A percentile compares a stretch with the other conserved stretches of the same genome.
These are phyloP conservation scores for Leptinotarsa tumamoca DNA, from an alignment of 2,888 invertebrate genomes.

Conservation along the genomic window DNA sequence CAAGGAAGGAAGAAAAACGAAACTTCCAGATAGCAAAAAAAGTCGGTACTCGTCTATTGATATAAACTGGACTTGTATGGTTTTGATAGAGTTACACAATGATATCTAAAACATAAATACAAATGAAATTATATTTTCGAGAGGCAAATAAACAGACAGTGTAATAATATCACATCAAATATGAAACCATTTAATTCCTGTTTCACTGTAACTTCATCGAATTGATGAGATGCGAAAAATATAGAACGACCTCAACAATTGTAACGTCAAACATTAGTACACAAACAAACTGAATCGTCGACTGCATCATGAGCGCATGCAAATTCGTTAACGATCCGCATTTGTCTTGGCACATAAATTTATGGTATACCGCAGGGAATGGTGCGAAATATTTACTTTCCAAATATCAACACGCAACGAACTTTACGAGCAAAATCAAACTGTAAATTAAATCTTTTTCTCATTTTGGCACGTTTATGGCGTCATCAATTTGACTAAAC, in stretches of 20 bases:
- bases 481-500: constrained; percentile 50
- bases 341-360: constrained; percentile 40
- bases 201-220: background rate
- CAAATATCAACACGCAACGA: constrained; percentile 51
- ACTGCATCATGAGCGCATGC: constrained; percentile 14
- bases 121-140: too few relatives aligned
- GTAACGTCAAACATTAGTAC: background rate
- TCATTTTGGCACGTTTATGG: constrained; percentile 50
- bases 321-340: constrained; percentile 25
- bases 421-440: constrained; percentile 47
- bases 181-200: background rate
- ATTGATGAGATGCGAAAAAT: background rate
- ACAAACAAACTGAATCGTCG: constrained; percentile 1
- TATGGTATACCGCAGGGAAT: constrained; percentile 40
- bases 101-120: too few relatives aligned
- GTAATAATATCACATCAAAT: background rate
- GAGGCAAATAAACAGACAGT: too few relatives aligned
- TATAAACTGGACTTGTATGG: too few relatives aligned
- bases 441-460: constrained; percentile 45
- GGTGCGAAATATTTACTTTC: constrained; percentile 47
- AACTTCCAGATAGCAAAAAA: too few relatives aligned
- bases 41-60: too few relatives aligned
- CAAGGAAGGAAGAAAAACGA: too few relatives aligned
- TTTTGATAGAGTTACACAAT: too few relatives aligned
- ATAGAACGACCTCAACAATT: background rate